Percentiles rank a stretch among this genome's conserved stretches.
These are phyloP conservation scores for Hipposideros armiger DNA, from an alignment of 2,113 vertebrate species.

Conservation along the genomic window DNA sequence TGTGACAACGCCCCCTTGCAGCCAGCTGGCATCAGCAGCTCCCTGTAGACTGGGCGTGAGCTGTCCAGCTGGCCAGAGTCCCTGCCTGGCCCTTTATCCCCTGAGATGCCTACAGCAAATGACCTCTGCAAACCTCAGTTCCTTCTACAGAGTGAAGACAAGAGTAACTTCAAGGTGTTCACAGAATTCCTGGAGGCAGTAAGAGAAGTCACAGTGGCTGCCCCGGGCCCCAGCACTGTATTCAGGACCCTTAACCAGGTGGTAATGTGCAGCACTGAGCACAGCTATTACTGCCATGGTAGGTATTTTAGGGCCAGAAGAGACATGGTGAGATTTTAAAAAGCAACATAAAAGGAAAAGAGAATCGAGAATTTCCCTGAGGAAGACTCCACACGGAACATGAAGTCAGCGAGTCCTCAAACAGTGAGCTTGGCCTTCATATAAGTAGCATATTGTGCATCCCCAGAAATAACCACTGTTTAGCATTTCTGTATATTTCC, in stretches of 20 bases:
- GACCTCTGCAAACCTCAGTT: neutral
- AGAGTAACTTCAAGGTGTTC: neutral
- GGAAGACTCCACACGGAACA: conserved; percentile 47
- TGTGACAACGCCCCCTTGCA: neutral
- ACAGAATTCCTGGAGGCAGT: too few species aligned
- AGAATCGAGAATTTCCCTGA: conserved; percentile 31
- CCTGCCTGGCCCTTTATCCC: rapidly evolving
- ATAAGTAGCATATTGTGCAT: neutral
- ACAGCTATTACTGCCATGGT: neutral
- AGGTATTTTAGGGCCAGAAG: conserved; percentile 59
- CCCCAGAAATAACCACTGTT: conserved; percentile 60
- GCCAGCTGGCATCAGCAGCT: neutral
- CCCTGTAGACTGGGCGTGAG: neutral
- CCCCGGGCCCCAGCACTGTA: neutral
- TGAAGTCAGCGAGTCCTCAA: neutral
- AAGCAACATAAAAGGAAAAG: conserved; percentile 49
- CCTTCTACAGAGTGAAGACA: neutral
- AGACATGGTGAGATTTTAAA: conserved; percentile 49
- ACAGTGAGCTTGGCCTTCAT: conserved; percentile 38
- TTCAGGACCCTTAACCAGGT: conserved; percentile 3
- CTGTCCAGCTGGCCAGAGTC: neutral
- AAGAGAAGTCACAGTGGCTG: neutral
- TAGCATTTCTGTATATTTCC: conserved; percentile 52
- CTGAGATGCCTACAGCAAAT: rapidly evolving
- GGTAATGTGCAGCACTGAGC: neutral